Base-by-base conservation (phyloP, 2,888 invertebrate genomes). In the Tryphoninae sp. region DNA sequence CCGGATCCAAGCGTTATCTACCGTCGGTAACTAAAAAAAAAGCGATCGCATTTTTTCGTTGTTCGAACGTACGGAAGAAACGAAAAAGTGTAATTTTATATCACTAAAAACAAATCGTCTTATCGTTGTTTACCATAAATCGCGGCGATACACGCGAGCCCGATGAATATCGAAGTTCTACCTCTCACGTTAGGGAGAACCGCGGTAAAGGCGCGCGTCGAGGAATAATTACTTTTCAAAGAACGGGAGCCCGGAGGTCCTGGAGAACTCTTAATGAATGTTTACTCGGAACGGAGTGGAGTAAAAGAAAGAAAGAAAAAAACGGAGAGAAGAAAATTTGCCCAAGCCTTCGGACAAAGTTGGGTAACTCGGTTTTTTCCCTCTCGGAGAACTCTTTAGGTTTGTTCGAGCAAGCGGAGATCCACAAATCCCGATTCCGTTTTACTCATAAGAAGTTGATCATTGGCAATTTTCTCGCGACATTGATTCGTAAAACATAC, bases 201-300 rank as follows among this genome's bases (percentile, higher is more conserved):
- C 22, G 61, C 33, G 33, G 33, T 1, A 6, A 33, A 7, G 49
- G 55, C 6, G n/a, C 0, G 7, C 61, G 16, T 62, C 58, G n/a
- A 23, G 65, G 74, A 19, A 71, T 78, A 85, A 84, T 83, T 84
- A 80, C 75, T 79, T 83, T 80, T 59, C 68, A 75, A 74, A 80
- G 67, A 53, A 33, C 67, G 79, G 33, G 64, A 84, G 81, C 74
- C 69, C 11, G 19, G 69, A 75, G 80, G 78, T 78, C 64, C 68
- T 49, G 65, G 77, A 80, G 82, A 75, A 83, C 80, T 78, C 80
- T 78, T 84, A 80, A 83, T 84, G 83, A 81, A 84, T 80, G 74
- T 85, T 84, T 85, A 72, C 82, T 49, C 68, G 74, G 68, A 40
- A 40, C 62, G 69, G 40, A 53, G 23, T 22, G 22, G n/a, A n/a